Evolutionary conservation across 2,888 invertebrate genomes (phyloP).

Genomic region (Lottia gigantea): DNA sequence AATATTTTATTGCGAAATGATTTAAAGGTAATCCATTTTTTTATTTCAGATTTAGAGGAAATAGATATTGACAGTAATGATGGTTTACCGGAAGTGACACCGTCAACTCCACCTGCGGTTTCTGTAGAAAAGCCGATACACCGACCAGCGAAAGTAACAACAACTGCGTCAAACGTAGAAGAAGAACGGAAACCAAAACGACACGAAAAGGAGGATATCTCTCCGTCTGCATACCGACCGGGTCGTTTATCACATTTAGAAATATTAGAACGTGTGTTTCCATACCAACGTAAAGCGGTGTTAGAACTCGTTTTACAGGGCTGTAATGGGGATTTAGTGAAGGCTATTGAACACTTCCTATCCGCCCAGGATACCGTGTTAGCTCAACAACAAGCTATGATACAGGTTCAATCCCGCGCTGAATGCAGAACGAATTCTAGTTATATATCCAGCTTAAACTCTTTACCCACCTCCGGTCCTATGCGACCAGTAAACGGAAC

Average conservation of each 20-base stretch:
- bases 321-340: constrained; percentile 90
- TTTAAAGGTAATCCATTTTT: background rate
- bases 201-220: background rate
- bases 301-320: constrained; percentile 90
- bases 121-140: background rate
- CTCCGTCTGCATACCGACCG: constrained; percentile 62
- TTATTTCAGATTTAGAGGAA: background rate
- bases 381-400: constrained; percentile 48
- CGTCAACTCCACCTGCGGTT: background rate
- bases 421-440: constrained; percentile 16
- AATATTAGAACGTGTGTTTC: constrained; percentile 88
- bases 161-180: background rate
- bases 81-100: constrained; percentile 1
- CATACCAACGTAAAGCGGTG: constrained; percentile 85
- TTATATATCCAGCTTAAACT: constrained; percentile 10
- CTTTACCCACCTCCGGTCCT: constrained; percentile 11
- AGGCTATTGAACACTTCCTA: constrained; percentile 87
- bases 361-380: constrained; percentile 65
- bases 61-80: constrained; percentile 5
- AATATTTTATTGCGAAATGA: too few relatives aligned
- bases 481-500: constrained; percentile 18
- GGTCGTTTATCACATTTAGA: constrained; percentile 75
- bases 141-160: background rate
- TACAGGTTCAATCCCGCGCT: constrained; percentile 20
- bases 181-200: background rate